Evolutionary conservation across 2,113 vertebrate genomes (phyloP).

Genomic region (Ptilonorhynchus violaceus): DNA sequence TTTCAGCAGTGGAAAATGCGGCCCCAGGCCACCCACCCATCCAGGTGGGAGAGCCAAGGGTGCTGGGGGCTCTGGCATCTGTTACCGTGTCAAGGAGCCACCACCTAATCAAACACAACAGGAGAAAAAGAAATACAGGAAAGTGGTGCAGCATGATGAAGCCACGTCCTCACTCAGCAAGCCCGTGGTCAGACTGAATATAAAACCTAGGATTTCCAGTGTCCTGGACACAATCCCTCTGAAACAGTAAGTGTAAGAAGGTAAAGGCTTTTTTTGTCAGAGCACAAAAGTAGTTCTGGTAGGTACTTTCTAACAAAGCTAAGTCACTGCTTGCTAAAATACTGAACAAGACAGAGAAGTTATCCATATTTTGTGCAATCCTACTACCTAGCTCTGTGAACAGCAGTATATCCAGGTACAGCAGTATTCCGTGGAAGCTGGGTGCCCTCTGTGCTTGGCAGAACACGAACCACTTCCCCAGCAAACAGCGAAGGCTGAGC

Average conservation of each 20-base stretch:
- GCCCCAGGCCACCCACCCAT: neutral
- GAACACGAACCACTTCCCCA: neutral
- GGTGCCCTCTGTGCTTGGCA: neutral
- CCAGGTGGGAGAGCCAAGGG: neutral
- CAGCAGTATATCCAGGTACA: neutral
- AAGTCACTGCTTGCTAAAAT: neutral
- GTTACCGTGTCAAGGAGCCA: neutral
- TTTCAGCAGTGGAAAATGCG: neutral
- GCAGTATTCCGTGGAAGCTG: neutral
- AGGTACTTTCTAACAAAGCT: neutral
- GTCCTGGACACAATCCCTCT: neutral
- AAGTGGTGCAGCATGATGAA: neutral
- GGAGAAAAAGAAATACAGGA: neutral
- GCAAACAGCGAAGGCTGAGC: rapidly evolving
- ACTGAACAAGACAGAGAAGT: neutral
- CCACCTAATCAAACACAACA: neutral
- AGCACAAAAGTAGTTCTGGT: neutral
- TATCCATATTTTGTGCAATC: neutral
- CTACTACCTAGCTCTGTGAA: neutral
- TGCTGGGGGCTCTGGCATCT: neutral
- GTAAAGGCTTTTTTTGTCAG: neutral
- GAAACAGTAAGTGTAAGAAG: neutral
- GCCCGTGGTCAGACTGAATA: neutral
- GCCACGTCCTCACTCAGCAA: neutral
- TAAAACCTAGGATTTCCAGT: neutral